Evolutionary conservation across 2,888 invertebrate genomes (phyloP).

Genomic region (Epinotia bilunana): DNA sequence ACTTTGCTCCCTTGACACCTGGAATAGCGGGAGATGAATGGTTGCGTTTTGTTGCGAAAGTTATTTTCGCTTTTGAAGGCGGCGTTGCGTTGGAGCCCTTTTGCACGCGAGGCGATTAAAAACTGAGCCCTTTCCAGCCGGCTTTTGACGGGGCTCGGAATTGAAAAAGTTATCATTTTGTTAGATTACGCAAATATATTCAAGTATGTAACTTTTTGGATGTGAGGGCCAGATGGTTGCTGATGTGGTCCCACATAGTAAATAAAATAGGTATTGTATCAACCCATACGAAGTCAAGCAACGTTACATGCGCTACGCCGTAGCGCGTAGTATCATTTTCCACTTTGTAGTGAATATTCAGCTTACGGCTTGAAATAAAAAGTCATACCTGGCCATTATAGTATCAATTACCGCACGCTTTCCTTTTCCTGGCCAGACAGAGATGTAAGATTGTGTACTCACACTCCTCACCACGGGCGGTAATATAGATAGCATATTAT

Average conservation of each 20-base stretch:
- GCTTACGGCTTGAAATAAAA: too few relatives aligned
- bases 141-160: conserved; percentile 28
- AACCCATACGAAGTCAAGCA: too few relatives aligned
- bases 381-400: too few relatives aligned
- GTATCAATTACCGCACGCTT: too few relatives aligned
- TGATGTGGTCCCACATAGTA: neutral
- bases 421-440: too few relatives aligned
- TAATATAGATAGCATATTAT: too few relatives aligned
- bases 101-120: conserved; percentile 67
- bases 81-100: conserved; percentile 54
- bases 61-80: conserved; percentile 54
- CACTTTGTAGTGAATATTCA: too few relatives aligned
- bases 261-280: neutral
- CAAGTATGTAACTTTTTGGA: neutral
- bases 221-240: neutral
- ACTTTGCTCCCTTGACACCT: conserved; percentile 69
- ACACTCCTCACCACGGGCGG: too few relatives aligned
- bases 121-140: conserved; percentile 59
- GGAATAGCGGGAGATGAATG: conserved; percentile 67
- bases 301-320: too few relatives aligned
- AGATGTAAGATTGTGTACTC: too few relatives aligned
- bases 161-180: conserved; percentile 38
- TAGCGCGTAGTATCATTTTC: too few relatives aligned
- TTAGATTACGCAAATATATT: neutral
- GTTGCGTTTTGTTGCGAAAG: conserved; percentile 56